Evolutionary conservation across 2,797 vertebrate genomes (phyloP).

Genomic region (Pseudochirops corinnae): DNA sequence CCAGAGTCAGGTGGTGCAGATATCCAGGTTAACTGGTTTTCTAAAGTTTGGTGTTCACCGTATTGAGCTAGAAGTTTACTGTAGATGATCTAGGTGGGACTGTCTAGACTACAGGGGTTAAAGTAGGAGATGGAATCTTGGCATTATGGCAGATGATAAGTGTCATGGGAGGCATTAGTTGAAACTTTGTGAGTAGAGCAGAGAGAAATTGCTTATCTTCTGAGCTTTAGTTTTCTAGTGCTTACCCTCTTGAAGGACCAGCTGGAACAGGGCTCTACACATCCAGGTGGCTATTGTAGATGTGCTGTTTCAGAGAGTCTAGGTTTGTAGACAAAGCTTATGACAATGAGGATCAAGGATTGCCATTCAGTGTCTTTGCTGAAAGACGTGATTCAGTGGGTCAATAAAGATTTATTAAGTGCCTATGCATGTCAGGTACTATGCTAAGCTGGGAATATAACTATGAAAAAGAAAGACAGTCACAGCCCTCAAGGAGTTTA

Average conservation of each 20-base stretch:
- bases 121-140: background rate
- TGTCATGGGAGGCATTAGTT: background rate
- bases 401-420: background rate
- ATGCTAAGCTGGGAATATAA: background rate
- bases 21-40: background rate
- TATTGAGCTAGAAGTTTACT: background rate
- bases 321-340: no score
- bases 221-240: background rate
- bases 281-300: background rate
- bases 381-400: background rate
- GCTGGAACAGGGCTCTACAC: background rate
- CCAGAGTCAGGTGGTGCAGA: background rate
- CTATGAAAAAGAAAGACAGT: background rate
- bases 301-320: background rate
- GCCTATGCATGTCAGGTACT: background rate
- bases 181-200: background rate
- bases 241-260: background rate
- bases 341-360: no score
- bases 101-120: background rate
- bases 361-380: no score
- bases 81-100: no score
- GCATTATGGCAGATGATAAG: background rate
- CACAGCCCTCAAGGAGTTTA: background rate
- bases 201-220: background rate
- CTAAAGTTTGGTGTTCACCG: background rate